Base-by-base conservation (phyloP, 1,140 invertebrate species). In the Drosophila pseudoananassae region DNA sequence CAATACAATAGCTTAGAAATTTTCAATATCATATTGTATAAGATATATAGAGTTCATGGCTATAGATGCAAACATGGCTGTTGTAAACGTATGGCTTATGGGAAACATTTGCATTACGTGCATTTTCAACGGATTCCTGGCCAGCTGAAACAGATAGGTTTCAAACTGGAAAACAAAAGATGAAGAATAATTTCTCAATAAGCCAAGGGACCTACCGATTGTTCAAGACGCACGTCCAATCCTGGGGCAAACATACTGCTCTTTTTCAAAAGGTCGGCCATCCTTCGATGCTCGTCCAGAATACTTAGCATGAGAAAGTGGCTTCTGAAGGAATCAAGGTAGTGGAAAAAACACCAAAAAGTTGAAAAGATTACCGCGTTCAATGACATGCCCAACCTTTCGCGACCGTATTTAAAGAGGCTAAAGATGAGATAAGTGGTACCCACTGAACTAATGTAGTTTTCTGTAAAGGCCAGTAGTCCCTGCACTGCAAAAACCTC, bases 21-120 rank as follows among this genome's bases (percentile, higher is more conserved):
- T 27, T 23, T 75, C 14, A 9, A 75, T 59, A 17, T 66, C 64
- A 31, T 59, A 74, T 74, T 75, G 69, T 15, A 74, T 74, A 1
- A 74, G 15, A 15, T 56, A 47, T 27, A 73, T 27, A 0, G 51
- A 51, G 53, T 74, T 36, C 6, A 29, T 73, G 8, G 52, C 8
- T 1, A 74, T 1, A 7, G 57, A 64, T 15, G 59, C 43, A 14
- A 54, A 23, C 46, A 73, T 27, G 17, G 38, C 46, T 8, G 40
- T n/a, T 6, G 29, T 27, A 6, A 12, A 17, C 14, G 8, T 25
- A 2, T 36, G 71, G 12, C 1, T 29, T 8, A 64, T 2, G 0
- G 36, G 9, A 5, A 47, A 73, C 3, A 64, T 5, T 1, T 55
- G 2, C 69, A 73, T 15, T 1, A 64, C 31, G 1, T n/a, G 10